Conservation (phyloP, 1,140 invertebrate species). For the Aporrectodea caliginosa region DNA sequence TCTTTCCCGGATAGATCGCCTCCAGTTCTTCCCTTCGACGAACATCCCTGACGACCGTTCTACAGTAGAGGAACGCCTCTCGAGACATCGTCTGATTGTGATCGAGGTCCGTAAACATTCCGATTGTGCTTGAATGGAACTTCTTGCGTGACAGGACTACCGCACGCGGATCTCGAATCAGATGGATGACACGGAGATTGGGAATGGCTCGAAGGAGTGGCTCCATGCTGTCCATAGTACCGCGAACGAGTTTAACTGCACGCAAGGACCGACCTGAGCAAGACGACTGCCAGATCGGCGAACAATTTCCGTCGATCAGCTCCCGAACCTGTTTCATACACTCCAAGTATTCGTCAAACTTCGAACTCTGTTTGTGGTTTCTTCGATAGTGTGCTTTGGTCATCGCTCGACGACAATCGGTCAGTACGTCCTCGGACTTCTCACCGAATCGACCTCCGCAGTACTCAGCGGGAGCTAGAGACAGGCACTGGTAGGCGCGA, state of each 20-base stretch:
- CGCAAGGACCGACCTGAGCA: not conserved
- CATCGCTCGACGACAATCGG: not conserved
- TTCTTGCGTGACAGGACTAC: not conserved
- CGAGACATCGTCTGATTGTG: not conserved
- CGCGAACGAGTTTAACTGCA: constrained; percentile 1
- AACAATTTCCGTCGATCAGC: not conserved
- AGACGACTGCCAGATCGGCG: not conserved
- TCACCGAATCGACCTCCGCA: not conserved
- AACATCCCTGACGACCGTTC: not conserved
- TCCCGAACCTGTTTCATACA: not conserved
- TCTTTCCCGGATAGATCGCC: not conserved
- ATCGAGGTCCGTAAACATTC: not conserved
- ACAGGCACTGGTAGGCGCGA: not conserved
- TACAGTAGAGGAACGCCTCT: not conserved
- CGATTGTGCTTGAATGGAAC: not conserved
- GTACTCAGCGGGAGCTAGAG: not conserved
- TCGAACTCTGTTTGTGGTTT: not conserved
- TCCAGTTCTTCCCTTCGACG: not conserved
- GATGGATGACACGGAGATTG: not conserved
- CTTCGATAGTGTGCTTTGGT: not conserved
- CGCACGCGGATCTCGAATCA: not conserved
- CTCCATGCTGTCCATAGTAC: not conserved
- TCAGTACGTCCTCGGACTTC: not conserved
- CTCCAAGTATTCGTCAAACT: not conserved
- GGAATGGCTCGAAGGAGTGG: not conserved